Evolutionary conservation across 2,888 invertebrate genomes (phyloP), one percentile per base, ranked within the genome.

Genomic region (Plutella xylostella): DNA sequence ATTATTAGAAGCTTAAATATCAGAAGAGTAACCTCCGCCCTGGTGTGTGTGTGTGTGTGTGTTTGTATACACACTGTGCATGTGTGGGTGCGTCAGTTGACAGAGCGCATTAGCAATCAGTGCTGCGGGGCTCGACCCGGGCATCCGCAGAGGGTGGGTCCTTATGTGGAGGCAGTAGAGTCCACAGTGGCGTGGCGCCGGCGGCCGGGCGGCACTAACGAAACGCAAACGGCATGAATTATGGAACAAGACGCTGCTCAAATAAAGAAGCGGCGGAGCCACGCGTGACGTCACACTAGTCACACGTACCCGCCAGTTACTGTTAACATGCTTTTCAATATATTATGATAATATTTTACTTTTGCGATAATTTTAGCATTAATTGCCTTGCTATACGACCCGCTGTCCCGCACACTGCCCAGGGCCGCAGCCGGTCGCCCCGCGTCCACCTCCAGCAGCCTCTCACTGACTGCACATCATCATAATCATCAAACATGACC

Each of bases 91-190:
- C 17, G 19, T 39, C 38, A 43, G 53, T 57, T 57, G 57, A 54
- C 56, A 51, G 48, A 50, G 45, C 49, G 47, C 45, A 53, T 55
- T 56, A 57, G 56, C 56, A 57, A 57, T 57, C 57, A 57, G 51
- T 51, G 49, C 31, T 7, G 9, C 20, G 38, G 20, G 3, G 3
- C 34, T n/a, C 38, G 38, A 12, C 38, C 19, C 20, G 18, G 42
- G 18, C 44, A 31, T 42, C 20, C 34, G 35, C 34, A 20, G 1
- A 21, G 18, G 14, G 17, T 25, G 30, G 4, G 28, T n/a, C n/a
- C 34, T 3, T 34, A 9, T 15, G 5, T 34, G 15, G 3, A 15
- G 15, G 34, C 15, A 2, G 34, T 1, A 34, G 17, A 17, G 34
- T 17, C 9, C 34, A 34, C 9, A 34, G 34, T 15, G 9, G 34